Percentiles rank a stretch among this genome's conserved stretches.
Conservation (phyloP, 2,888 invertebrate genomes). For the Brenthis hecate region DNA sequence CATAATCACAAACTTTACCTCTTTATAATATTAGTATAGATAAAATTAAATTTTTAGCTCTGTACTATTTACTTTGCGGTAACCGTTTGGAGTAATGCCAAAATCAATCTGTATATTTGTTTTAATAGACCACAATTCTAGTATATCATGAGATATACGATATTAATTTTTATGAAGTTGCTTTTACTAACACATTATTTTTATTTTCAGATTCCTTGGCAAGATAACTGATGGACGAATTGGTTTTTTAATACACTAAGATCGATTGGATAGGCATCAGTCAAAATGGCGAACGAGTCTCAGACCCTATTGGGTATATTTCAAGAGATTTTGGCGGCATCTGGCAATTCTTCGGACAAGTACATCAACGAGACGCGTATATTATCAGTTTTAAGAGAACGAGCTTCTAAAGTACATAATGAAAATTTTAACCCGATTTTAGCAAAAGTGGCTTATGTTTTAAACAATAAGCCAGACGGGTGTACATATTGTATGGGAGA, state of each 20-base stretch:
- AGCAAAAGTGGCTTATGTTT: constrained; percentile 66
- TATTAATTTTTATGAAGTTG: constrained; percentile 8
- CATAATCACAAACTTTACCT: too few species aligned
- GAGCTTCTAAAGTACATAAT: constrained; percentile 54
- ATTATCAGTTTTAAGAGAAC: constrained; percentile 63
- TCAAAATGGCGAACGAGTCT: constrained; percentile 69
- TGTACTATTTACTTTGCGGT: too few species aligned
- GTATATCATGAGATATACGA: constrained; percentile 23
- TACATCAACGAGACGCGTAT: constrained; percentile 69
- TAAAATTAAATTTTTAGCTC: too few species aligned
- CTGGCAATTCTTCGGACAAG: constrained; percentile 65
- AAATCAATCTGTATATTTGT: constrained; percentile 31
- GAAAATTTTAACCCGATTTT: constrained; percentile 63
- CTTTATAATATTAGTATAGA: too few species aligned
- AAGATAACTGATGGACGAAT: constrained; percentile 21
- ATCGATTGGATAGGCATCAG: constrained; percentile 7
- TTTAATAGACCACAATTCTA: constrained; percentile 28
- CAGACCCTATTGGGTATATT: constrained; percentile 70
- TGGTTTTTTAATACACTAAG: constrained; percentile 9
- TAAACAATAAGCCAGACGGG: constrained; percentile 57
- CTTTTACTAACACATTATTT: constrained; percentile 7
- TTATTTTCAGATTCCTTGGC: constrained; percentile 30
- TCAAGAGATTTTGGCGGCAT: constrained; percentile 72
- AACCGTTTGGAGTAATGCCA: constrained; percentile 30
- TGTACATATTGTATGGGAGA: constrained; percentile 84